phyloP scores from a whole-genome alignment of 2,888 invertebrate species.

The Coremacera marginata region DNA sequence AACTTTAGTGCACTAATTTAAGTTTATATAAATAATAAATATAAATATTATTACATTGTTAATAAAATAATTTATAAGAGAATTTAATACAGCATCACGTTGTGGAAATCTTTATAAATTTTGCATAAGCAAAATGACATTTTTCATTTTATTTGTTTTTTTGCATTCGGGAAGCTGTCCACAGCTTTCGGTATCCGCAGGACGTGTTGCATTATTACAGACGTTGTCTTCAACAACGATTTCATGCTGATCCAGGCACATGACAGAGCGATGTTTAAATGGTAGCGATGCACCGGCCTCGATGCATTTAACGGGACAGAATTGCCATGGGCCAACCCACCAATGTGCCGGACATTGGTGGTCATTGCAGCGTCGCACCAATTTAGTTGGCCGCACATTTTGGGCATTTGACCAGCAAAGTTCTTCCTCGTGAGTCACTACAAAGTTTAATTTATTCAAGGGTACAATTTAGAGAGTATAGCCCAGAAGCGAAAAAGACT shows the following conservation, averaged over 20 bases:
- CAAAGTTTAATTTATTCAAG: conserved; percentile 44
- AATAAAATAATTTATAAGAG: conserved; percentile 3
- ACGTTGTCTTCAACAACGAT: conserved; percentile 82
- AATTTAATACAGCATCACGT: conserved; percentile 11
- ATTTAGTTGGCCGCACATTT: conserved; percentile 72
- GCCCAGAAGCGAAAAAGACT: conserved; percentile 43
- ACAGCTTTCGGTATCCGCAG: conserved; percentile 78
- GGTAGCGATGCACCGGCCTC: conserved; percentile 70
- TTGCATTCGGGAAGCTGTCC: conserved; percentile 66
- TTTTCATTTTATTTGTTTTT: conserved; percentile 27
- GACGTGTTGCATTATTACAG: conserved; percentile 77
- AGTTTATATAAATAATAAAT: background rate
- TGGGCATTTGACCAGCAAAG: conserved; percentile 73
- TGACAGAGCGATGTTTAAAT: conserved; percentile 75
- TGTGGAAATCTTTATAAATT: conserved; percentile 26
- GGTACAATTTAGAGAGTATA: background rate
- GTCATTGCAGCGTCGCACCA: conserved; percentile 76
- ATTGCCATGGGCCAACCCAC: conserved; percentile 91
- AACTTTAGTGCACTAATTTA: background rate
- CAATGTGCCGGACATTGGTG: conserved; percentile 81
- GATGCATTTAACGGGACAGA: conserved; percentile 80
- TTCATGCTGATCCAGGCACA: conserved; percentile 82
- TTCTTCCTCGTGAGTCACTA: conserved; percentile 74
- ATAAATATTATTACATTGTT: conserved; percentile 24
- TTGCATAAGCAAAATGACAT: conserved; percentile 39